Conservation (phyloP, 2,113 vertebrate species). For the Brachirus orientalis region DNA sequence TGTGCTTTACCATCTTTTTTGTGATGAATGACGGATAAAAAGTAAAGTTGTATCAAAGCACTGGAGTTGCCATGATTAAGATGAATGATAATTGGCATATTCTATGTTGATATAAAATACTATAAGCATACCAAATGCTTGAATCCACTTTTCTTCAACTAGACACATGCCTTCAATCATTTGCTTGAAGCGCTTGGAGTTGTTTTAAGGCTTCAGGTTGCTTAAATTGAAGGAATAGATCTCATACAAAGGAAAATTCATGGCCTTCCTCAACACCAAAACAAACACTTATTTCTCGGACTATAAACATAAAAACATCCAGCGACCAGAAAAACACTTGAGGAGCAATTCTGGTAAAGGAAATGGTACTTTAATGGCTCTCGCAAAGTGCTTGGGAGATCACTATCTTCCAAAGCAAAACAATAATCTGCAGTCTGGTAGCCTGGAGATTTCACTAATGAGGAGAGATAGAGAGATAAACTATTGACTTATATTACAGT, state of each 20-base stretch:
- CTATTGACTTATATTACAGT: slow-evolving; percentile 59
- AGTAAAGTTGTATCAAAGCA: not conserved
- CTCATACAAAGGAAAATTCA: slow-evolving; percentile 16
- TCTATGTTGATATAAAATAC: not conserved
- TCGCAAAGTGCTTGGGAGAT: slow-evolving; percentile 57
- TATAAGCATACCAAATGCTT: not conserved
- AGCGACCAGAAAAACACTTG: slow-evolving; percentile 20
- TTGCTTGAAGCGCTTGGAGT: slow-evolving; percentile 10
- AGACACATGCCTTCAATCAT: slow-evolving; percentile 26
- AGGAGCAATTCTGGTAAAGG: slow-evolving; percentile 52
- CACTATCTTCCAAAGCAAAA: slow-evolving; percentile 63
- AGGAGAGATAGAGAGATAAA: slow-evolving; percentile 59
- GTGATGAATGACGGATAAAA: not conserved
- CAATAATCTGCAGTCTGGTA: slow-evolving; percentile 53
- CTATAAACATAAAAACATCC: slow-evolving; percentile 35
- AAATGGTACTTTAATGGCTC: slow-evolving; percentile 69
- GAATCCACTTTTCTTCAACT: slow-evolving; percentile 4
- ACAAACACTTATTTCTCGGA: slow-evolving; percentile 36
- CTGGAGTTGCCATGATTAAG: not conserved
- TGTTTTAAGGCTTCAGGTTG: slow-evolving; percentile 1
- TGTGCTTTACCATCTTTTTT: not conserved
- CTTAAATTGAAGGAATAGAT: not conserved
- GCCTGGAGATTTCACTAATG: slow-evolving; percentile 72
- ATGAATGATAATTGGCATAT: not conserved
- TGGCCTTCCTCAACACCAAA: slow-evolving; percentile 20